Conservation (phyloP, 2,797 vertebrate species). For the Todus mexicanus region DNA sequence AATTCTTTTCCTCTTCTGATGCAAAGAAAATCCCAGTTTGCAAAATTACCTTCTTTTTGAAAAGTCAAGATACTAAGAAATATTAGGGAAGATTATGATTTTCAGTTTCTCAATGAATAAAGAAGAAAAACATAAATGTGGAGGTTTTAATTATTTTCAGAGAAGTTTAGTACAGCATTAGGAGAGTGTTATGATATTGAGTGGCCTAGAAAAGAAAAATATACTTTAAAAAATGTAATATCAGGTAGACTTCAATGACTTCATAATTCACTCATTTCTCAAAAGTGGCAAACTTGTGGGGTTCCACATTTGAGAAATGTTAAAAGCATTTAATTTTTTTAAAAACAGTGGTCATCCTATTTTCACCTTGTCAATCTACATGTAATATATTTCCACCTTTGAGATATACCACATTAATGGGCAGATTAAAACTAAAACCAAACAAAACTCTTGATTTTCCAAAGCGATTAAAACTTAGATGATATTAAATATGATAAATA, state of each 20-base stretch:
- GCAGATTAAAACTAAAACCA: background rate
- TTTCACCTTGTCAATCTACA: background rate
- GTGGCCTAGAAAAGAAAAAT: background rate
- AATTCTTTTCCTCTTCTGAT: background rate
- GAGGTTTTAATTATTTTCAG: background rate
- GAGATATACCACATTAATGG: background rate
- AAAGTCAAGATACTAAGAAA: background rate
- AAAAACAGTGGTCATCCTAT: fast-evolving
- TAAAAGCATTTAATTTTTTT: background rate
- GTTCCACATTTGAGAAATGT: background rate
- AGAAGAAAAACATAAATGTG: background rate
- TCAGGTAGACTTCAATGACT: background rate
- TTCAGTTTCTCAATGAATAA: background rate
- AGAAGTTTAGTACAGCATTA: background rate
- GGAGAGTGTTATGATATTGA: background rate
- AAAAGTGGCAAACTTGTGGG: background rate
- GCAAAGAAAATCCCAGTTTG: background rate
- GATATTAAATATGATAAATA: background rate
- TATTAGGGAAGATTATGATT: background rate
- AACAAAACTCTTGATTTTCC: background rate
- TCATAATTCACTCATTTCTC: background rate
- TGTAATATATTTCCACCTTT: background rate
- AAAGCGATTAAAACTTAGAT: background rate
- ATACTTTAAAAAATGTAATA: background rate
- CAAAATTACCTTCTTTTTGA: background rate